Conservation (phyloP, 2,113 vertebrate genomes). For the Tragelaphus buxtoni region DNA sequence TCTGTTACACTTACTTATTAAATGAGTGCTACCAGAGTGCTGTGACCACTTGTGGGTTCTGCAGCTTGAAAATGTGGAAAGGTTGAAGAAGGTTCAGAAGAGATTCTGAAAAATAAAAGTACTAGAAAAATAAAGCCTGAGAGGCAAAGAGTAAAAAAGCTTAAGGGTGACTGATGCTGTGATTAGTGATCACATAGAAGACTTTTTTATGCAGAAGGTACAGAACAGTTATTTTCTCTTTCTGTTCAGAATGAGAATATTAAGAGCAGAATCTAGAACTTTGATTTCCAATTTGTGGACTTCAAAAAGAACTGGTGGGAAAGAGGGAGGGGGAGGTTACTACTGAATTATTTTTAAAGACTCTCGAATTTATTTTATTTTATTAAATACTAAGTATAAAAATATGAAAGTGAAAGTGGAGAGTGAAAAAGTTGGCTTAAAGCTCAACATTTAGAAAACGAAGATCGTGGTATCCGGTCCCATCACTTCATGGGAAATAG, state of each 20-base stretch:
- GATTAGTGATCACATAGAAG: neutral
- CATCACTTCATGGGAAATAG: no score
- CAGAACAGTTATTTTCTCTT: neutral
- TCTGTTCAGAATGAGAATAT: neutral
- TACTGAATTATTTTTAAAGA: neutral
- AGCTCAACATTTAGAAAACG: no score
- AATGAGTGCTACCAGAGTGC: neutral
- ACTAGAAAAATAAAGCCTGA: slow-evolving; percentile 28
- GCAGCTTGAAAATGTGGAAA: slow-evolving; percentile 48
- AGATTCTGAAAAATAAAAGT: slow-evolving; percentile 47
- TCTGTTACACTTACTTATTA: neutral
- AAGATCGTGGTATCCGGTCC: no score
- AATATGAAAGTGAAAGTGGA: neutral
- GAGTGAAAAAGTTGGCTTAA: no score
- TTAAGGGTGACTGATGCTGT: neutral
- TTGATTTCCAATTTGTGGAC: neutral
- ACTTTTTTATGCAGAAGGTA: neutral
- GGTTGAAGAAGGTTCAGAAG: slow-evolving; percentile 59
- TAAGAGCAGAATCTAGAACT: neutral
- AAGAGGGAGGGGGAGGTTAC: neutral
- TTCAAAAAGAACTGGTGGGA: neutral
- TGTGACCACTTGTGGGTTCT: slow-evolving; percentile 44
- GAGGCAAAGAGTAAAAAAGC: slow-evolving; percentile 24
- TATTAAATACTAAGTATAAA: neutral
- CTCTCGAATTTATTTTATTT: neutral